Conservation (phyloP, 2,888 invertebrate genomes). For the Deroplatys truncata region DNA sequence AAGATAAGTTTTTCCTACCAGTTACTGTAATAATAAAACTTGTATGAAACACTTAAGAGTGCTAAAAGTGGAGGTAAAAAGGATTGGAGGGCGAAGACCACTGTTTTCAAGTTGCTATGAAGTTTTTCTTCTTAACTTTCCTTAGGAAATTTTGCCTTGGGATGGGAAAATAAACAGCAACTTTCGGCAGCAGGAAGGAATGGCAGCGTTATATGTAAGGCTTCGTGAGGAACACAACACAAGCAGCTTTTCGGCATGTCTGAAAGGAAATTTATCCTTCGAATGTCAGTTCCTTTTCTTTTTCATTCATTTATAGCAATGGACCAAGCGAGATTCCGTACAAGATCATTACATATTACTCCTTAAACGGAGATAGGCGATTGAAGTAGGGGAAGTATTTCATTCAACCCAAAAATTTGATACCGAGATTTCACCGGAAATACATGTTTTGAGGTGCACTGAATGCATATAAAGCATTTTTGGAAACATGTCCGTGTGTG, state of each 20-base stretch:
- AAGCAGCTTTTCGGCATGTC: not conserved
- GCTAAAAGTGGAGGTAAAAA: not conserved
- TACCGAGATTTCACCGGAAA: no score
- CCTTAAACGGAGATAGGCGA: no score
- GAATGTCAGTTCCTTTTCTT: no score
- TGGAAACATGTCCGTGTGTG: no score
- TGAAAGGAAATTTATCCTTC: not conserved
- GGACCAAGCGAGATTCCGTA: no score
- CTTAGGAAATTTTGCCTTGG: not conserved
- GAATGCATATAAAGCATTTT: no score
- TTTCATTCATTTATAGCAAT: no score
- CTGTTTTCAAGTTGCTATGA: not conserved
- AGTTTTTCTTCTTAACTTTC: not conserved
- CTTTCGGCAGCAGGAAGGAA: not conserved
- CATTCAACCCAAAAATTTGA: no score
- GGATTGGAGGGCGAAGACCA: not conserved
- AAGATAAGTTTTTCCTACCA: not conserved
- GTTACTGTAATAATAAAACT: not conserved
- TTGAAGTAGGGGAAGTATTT: no score
- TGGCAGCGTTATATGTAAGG: not conserved
- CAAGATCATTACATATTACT: no score
- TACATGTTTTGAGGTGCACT: no score
- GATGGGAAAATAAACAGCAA: not conserved
- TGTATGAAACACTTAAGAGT: not conserved
- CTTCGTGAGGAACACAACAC: not conserved